These are phyloP conservation scores for Zhengitettix transpicula DNA, from an alignment of 2,888 invertebrate genomes.

Conservation along the genomic window DNA sequence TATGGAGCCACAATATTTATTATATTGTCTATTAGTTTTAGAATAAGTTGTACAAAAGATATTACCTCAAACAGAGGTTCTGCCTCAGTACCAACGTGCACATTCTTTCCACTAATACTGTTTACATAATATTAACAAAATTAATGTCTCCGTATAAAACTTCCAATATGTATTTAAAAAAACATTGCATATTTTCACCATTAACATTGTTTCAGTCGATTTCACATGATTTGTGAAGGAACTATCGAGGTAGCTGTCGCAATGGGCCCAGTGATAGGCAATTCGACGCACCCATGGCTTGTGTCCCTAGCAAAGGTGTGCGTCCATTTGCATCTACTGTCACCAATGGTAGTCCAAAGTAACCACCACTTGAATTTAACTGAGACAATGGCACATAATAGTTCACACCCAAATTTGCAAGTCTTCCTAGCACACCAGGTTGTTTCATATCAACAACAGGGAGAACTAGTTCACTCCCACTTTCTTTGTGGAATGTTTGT, in stretches of 20 bases:
- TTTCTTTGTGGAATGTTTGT: slow-evolving; percentile 40
- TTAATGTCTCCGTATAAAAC: too few relatives aligned
- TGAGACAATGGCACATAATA: slow-evolving; percentile 58
- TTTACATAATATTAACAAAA: too few relatives aligned
- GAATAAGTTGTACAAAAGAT: too few relatives aligned
- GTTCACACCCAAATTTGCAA: slow-evolving; percentile 49
- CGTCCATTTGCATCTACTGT: slow-evolving; percentile 41
- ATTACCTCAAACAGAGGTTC: too few relatives aligned
- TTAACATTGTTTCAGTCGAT: too few relatives aligned
- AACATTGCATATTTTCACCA: too few relatives aligned
- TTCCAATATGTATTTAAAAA: too few relatives aligned
- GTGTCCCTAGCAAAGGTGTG: slow-evolving; percentile 36
- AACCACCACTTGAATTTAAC: slow-evolving; percentile 37
- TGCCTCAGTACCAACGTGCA: too few relatives aligned
- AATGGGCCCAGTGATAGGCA: slow-evolving; percentile 56
- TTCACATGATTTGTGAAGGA: not conserved
- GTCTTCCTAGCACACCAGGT: slow-evolving; percentile 43
- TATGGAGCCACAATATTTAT: too few relatives aligned
- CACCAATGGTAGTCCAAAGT: slow-evolving; percentile 54
- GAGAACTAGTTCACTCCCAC: slow-evolving; percentile 41
- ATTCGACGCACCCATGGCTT: slow-evolving; percentile 50
- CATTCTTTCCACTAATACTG: too few relatives aligned
- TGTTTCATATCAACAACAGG: slow-evolving; percentile 57
- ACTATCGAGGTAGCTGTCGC: slow-evolving; percentile 32
- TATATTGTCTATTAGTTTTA: too few relatives aligned